A percentile compares a stretch with the other conserved stretches of the same genome.
Conservation (phyloP, 2,888 invertebrate genomes). For the Crepidodera aurea region DNA sequence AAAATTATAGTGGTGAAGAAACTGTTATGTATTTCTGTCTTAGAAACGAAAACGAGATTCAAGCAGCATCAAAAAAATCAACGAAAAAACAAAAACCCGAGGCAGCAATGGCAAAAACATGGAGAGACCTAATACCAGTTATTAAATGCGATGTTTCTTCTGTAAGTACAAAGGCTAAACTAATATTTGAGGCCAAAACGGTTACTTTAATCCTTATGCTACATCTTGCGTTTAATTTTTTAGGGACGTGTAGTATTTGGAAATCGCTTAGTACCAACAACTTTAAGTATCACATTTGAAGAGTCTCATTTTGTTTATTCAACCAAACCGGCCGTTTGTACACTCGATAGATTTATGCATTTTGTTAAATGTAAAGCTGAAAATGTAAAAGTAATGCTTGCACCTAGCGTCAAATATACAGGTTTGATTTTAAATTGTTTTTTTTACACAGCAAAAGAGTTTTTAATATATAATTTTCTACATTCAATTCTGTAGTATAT, state of each 20-base stretch:
- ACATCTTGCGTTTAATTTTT: conserved; percentile 42
- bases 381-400: conserved; percentile 93
- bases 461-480: too few relatives aligned
- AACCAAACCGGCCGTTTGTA: conserved; percentile 93
- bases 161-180: too few relatives aligned
- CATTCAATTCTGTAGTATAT: too few relatives aligned
- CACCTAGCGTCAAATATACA: conserved; percentile 95
- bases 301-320: conserved; percentile 95
- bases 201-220: not conserved
- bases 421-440: conserved; percentile 54
- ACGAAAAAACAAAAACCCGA: conserved; percentile 69
- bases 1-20: not conserved
- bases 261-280: conserved; percentile 92
- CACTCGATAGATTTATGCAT: conserved; percentile 94
- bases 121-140: conserved; percentile 96
- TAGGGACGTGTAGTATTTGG: conserved; percentile 93
- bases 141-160: conserved; percentile 94
- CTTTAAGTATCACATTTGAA: conserved; percentile 89
- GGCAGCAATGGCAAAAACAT: conserved; percentile 86
- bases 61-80: conserved; percentile 43
- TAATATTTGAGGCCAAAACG: not conserved
- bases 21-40: conserved; percentile 13
- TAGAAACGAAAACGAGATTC: conserved; percentile 46
- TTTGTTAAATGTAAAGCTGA: conserved; percentile 94
- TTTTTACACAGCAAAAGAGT: not conserved